Conservation (phyloP, 2,797 vertebrate species). For the Pantherophis alleghaniensis region DNA sequence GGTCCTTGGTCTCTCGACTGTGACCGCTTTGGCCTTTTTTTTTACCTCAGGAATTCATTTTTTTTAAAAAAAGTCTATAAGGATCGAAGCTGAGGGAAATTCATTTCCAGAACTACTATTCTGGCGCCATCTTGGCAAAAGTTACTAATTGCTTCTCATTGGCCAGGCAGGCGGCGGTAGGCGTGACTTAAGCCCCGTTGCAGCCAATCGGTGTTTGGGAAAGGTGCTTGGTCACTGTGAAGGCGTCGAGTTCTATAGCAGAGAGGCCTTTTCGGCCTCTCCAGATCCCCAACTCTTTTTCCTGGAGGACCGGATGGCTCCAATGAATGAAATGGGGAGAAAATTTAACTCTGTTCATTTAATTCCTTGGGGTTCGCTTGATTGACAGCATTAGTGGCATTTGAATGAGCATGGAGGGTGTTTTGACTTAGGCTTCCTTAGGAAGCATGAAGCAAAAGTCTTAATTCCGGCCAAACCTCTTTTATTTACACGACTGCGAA, state of each 20-base stretch:
- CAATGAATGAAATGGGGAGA: neutral
- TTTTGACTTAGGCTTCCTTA: too few species aligned
- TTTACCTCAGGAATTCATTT: neutral
- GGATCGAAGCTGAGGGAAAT: neutral
- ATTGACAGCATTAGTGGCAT: neutral
- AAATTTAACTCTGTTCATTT: neutral
- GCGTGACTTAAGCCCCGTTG: neutral
- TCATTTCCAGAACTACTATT: neutral
- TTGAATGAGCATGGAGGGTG: neutral
- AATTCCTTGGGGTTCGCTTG: neutral
- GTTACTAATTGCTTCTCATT: neutral
- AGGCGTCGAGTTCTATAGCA: neutral
- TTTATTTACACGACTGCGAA: too few species aligned
- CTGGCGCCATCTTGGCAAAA: neutral
- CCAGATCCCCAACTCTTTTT: neutral
- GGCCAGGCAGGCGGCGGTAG: neutral
- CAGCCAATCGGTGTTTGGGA: neutral
- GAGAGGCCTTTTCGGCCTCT: neutral
- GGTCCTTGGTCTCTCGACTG: neutral
- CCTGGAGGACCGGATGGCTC: neutral
- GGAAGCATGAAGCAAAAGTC: too few species aligned
- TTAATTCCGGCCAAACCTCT: too few species aligned
- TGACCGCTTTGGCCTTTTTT: neutral
- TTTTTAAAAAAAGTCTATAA: neutral
- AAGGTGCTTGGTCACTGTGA: neutral